phyloP scores from a whole-genome alignment of 2,888 invertebrate species.

The Oxytorus armatus region DNA sequence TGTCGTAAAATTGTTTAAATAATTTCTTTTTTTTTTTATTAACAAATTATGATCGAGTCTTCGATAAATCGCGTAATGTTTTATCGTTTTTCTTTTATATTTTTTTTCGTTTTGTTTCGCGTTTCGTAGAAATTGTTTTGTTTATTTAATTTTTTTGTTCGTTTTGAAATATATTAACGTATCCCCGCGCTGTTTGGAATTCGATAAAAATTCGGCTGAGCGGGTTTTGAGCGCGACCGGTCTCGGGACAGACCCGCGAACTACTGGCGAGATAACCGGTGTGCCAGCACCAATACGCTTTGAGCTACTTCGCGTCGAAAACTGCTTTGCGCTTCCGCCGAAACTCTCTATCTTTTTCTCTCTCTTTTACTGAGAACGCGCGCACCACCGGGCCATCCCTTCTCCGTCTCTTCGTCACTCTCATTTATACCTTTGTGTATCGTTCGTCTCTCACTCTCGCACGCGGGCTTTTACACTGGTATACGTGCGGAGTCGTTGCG shows the following conservation, averaged over 20 bases:
- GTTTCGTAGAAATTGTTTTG: too few relatives aligned
- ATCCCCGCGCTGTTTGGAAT: constrained; percentile 2
- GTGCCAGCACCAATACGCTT: constrained; percentile 57
- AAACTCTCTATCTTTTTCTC: constrained; percentile 48
- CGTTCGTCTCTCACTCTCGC: constrained; percentile 31
- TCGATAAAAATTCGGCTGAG: constrained; percentile 20
- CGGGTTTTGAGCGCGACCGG: constrained; percentile 71
- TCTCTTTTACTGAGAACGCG: constrained; percentile 43
- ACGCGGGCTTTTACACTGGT: constrained; percentile 41
- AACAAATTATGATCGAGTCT: neutral
- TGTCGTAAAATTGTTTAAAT: constrained; percentile 8
- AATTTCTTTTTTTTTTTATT: neutral
- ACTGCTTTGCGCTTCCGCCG: constrained; percentile 67
- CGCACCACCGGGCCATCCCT: constrained; percentile 57
- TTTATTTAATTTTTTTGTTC: neutral
- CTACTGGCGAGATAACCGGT: constrained; percentile 74
- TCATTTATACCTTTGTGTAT: constrained; percentile 13
- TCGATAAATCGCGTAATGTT: neutral
- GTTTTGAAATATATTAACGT: neutral
- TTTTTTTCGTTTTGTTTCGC: neutral
- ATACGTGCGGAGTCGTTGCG: constrained; percentile 76
- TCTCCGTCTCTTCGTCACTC: constrained; percentile 37
- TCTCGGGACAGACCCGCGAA: constrained; percentile 78
- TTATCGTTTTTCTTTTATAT: neutral
- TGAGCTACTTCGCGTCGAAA: constrained; percentile 62